These are phyloP conservation scores for Psix sp. DNA, from an alignment of 1,140 invertebrate species.

Conservation along the genomic window DNA sequence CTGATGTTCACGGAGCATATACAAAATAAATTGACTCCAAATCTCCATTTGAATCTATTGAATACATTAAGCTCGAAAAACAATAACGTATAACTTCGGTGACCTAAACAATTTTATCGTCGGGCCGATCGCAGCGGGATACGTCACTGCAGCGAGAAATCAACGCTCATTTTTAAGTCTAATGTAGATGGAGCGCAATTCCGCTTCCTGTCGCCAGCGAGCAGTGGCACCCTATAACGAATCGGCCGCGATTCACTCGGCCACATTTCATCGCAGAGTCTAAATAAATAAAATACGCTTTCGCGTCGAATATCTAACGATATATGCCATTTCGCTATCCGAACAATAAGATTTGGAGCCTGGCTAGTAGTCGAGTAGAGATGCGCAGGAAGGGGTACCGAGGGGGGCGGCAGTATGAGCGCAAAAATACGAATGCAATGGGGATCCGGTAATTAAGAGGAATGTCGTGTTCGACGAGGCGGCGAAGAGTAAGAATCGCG, in stretches of 20 bases:
- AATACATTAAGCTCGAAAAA: too few relatives aligned
- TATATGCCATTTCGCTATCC: conserved; percentile 11
- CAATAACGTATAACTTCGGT: too few relatives aligned
- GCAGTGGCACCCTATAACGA: conserved; percentile 15
- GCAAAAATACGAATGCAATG: conserved; percentile 37
- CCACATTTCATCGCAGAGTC: too few relatives aligned
- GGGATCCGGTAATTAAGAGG: conserved; percentile 60
- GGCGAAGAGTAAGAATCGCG: conserved; percentile 37
- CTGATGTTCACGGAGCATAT: too few relatives aligned
- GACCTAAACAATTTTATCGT: conserved; percentile 2
- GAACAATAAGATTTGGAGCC: conserved; percentile 55
- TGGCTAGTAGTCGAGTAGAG: not conserved
- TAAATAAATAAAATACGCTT: too few relatives aligned
- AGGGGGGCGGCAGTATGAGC: not conserved
- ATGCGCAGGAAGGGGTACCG: not conserved
- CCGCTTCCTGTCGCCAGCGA: conserved; percentile 35
- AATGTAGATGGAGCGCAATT: conserved; percentile 50
- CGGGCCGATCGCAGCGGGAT: not conserved
- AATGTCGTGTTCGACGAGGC: conserved; percentile 56
- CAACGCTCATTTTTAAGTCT: conserved; percentile 26
- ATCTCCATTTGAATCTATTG: too few relatives aligned
- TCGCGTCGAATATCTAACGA: too few relatives aligned
- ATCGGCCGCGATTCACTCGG: too few relatives aligned
- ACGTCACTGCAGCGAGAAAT: not conserved
- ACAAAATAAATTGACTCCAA: too few relatives aligned